Evolutionary conservation across 2,113 vertebrate species (phyloP).

Genomic region (Entomyzon cyanotis): DNA sequence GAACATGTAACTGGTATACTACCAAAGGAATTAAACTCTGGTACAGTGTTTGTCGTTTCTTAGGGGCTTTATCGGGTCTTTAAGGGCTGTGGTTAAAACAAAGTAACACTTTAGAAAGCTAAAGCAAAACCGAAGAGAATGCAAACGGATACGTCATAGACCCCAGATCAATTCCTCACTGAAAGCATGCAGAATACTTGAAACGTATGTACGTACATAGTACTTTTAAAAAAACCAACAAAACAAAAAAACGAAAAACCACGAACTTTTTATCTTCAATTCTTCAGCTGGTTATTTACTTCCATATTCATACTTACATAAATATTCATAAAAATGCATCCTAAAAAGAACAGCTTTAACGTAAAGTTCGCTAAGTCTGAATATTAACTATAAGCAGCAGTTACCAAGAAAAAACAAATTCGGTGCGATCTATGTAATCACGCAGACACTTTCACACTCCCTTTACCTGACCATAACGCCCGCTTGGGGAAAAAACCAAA

Average conservation of each 20-base stretch:
- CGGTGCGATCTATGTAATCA: neutral
- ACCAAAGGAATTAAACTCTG: neutral
- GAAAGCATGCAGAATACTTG: neutral
- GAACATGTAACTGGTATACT: neutral
- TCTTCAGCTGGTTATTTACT: neutral
- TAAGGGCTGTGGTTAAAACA: neutral
- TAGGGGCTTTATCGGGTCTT: neutral
- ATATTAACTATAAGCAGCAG: neutral
- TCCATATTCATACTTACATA: neutral
- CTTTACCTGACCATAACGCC: neutral
- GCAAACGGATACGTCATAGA: neutral
- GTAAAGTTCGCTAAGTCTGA: neutral
- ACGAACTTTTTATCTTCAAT: neutral
- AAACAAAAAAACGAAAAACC: neutral
- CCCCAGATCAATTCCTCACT: neutral
- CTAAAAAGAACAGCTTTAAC: neutral
- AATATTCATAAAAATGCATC: neutral
- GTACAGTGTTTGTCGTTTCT: neutral
- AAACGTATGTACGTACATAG: neutral
- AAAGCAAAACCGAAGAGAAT: neutral
- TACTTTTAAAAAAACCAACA: neutral
- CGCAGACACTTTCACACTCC: neutral
- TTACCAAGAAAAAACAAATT: neutral
- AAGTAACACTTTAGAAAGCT: neutral
- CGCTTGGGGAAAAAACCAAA: neutral